These are phyloP conservation scores for Champsocephalus gunnari DNA, from an alignment of 2,797 vertebrate species.

Conservation along the genomic window DNA sequence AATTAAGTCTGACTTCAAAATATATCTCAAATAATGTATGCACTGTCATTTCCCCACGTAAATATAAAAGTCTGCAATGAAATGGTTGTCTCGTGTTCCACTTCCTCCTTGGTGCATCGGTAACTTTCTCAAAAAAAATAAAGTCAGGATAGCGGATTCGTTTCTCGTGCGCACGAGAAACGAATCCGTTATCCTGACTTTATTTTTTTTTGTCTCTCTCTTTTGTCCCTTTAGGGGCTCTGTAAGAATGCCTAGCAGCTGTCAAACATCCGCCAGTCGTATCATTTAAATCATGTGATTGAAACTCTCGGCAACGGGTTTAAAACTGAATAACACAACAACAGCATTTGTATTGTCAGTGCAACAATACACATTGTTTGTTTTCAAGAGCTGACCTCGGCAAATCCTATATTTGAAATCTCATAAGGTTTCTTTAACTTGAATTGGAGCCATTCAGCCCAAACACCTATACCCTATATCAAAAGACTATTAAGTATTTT, in stretches of 20 bases:
- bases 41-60: too few relatives aligned
- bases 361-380: constrained; percentile 6
- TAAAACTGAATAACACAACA: constrained; percentile 26
- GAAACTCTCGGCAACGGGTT: constrained; percentile 30
- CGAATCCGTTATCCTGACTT: too few relatives aligned
- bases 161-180: too few relatives aligned
- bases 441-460: constrained; percentile 11
- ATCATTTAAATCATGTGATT: constrained; percentile 44
- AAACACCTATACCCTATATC: constrained; percentile 4
- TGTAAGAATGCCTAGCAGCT: constrained; percentile 58
- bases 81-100: too few relatives aligned
- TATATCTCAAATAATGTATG: too few relatives aligned
- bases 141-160: too few relatives aligned
- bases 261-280: constrained; percentile 44
- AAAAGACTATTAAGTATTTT: constrained; percentile 11
- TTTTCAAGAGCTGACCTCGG: not conserved
- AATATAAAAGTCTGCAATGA: too few relatives aligned
- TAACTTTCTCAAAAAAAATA: too few relatives aligned
- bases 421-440: constrained; percentile 4
- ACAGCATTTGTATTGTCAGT: constrained; percentile 1
- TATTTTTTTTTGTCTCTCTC: too few relatives aligned
- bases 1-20: too few relatives aligned
- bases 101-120: too few relatives aligned
- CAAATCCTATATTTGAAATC: constrained; percentile 16
- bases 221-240: constrained; percentile 13